Base-by-base conservation (phyloP, 2,113 vertebrate genomes). In the Vulpes ferrilata region DNA sequence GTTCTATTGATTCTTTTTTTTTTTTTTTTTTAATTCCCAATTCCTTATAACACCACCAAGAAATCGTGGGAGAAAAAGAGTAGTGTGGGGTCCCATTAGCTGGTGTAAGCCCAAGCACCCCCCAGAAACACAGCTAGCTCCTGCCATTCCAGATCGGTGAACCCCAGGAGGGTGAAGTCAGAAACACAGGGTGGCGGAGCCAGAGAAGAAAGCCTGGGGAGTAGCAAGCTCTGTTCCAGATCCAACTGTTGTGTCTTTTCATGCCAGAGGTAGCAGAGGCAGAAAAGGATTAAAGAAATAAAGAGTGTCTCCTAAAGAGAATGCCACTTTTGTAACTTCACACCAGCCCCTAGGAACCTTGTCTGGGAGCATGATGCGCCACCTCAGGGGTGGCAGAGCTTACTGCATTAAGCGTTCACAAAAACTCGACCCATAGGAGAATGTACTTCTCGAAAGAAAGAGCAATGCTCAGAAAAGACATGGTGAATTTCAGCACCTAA, bases 31-130 rank as follows among this genome's bases (percentile, higher is more conserved):
- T 60, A 48, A 76, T 35, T 48, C 23, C 78, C 38, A 48, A 12
- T 6, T 90, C 53, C 65, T 55, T 80, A 25, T 12, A 78, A 43
- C 4, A 3, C 43, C 11, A 3, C 48, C 43, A 59, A 48, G 25
- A 35, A 74, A 62, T 35, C 35, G n/a, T 5, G 4, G 71, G 74
- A 67, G 73, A 51, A 59, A 73, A 67, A 64, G 2, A 62, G 23
- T 16, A 20, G 1, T 0, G 5, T 0, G 13, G 35, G 25, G 15
- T 1, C 7, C 73, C 8, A 2, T 60, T 43, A 88, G 82, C 15
- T 5, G 1, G 4, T 43, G 78, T 73, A 64, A 73, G 55, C 71
- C 2, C 0, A 0, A 43, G n/a, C n/a, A 51, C 23, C 43, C 59
- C 53, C 48, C 38, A 48, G 60, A 95, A 15, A 43, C 8, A 27